Evolutionary conservation across 2,888 invertebrate genomes (phyloP), one percentile per base, ranked within the genome.

Genomic region (Rhagophthalmus giganteus): DNA sequence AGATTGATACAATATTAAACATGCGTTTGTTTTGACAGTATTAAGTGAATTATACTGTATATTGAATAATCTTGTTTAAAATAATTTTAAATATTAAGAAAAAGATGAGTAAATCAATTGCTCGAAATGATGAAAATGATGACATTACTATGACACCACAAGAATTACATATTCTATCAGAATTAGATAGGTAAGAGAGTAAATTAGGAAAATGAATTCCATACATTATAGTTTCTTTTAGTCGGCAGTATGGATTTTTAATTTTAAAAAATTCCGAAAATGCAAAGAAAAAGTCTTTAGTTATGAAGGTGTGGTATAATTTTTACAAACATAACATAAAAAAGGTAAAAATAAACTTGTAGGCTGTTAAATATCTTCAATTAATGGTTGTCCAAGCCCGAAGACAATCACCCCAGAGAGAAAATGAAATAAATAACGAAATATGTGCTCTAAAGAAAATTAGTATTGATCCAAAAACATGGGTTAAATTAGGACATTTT

Each of bases 401-500:
- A 74, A 76, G 80, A 27, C 82, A 62, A 41, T 31, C 54, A 25
- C 60, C 64, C 25, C 66, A 68, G 41, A 68, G 68, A 58, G 73
- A 69, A 55, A 69, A 70, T 63, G 71, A 70, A 34, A 65, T 67
- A 71, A 67, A 61, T 37, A 65, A 58, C 46, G 67, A 71, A 55
- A 54, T 27, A 20, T 54, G 46, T 40, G 47, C 48, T 60, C 81
- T 59, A 75, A 87, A 73, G 82, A 71, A 85, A 51, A 87, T 88
- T 57, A 85, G 85, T 64, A 88, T 92, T 60, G 90, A 94, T 75
- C 89, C 92, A 1, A 88, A 90, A 73, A 91, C 95, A 1, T 96
- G 90, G 75, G 93, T 94, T 70, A 94, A 95, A 77, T 78, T 98
- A 42, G 98, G 98, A 1, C 97, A 98, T 78, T 89, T 97, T 67